These are phyloP conservation scores for Candoia aspera DNA, from an alignment of 2,113 vertebrate genomes.

Conservation along the genomic window DNA sequence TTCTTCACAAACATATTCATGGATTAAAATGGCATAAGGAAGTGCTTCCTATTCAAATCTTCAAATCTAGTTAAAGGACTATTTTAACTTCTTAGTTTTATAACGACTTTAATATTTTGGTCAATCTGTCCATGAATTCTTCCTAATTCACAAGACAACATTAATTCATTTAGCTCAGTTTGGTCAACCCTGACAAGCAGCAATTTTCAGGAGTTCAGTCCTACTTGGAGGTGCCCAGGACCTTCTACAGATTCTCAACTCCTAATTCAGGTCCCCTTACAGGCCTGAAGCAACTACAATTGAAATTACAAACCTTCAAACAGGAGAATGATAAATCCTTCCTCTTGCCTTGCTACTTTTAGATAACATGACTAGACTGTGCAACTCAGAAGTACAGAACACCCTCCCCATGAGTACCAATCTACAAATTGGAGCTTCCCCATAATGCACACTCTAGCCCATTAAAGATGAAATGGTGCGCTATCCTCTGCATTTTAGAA, in stretches of 20 bases:
- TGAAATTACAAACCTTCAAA: background rate
- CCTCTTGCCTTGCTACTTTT: conserved; percentile 27
- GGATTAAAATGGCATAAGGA: background rate
- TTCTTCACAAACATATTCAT: background rate
- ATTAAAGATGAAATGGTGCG: conserved; percentile 53
- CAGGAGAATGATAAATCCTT: background rate
- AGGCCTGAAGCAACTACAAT: background rate
- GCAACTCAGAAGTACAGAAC: conserved; percentile 21
- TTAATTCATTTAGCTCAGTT: no score
- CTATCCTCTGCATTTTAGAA: conserved; percentile 61
- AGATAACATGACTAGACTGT: conserved; percentile 35
- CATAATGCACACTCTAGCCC: conserved; percentile 32
- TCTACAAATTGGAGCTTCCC: conserved; percentile 39
- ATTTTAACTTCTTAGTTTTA: no score
- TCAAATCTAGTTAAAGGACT: background rate
- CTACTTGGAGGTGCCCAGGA: no score
- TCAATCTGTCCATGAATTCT: background rate
- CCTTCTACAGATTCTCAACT: background rate
- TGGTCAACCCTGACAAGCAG: no score
- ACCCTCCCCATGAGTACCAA: conserved; percentile 26
- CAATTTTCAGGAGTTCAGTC: no score
- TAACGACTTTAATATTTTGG: background rate
- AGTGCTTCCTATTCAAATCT: background rate
- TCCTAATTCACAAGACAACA: background rate
- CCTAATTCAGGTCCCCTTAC: background rate